Evolutionary conservation across 2,797 vertebrate species (phyloP).

Genomic region (Monodelphis domestica): DNA sequence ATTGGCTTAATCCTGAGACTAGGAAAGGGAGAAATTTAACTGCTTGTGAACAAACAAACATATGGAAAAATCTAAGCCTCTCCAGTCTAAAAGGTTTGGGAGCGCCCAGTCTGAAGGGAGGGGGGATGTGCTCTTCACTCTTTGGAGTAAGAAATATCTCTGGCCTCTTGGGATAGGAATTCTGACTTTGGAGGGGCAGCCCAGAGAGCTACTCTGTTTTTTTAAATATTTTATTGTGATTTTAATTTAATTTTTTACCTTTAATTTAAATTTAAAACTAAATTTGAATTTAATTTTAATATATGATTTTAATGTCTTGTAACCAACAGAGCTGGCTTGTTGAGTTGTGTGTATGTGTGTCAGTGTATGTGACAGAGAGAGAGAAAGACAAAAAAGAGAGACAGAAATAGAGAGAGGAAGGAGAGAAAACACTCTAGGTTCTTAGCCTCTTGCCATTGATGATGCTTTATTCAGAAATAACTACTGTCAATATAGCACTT

Average conservation of each 20-base stretch:
- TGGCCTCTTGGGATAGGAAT: neutral
- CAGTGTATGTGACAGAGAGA: neutral
- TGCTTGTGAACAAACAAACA: slow-evolving; percentile 45
- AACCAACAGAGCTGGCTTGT: neutral
- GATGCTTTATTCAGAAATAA: neutral
- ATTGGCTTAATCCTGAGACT: slow-evolving; percentile 53
- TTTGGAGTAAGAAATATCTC: neutral
- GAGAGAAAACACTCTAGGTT: neutral
- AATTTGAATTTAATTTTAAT: too few species aligned
- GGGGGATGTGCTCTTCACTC: neutral
- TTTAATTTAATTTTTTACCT: too few species aligned
- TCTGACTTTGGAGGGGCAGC: slow-evolving; percentile 35
- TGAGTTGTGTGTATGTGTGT: neutral
- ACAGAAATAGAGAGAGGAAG: too few species aligned
- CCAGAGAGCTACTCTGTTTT: neutral
- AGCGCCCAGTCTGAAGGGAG: neutral
- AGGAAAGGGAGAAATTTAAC: slow-evolving; percentile 25
- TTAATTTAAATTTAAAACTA: too few species aligned
- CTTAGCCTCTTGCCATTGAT: neutral
- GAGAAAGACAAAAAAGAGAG: neutral
- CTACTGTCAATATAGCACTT: neutral
- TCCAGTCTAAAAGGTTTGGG: slow-evolving; percentile 47
- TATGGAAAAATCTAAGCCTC: neutral
- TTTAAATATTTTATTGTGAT: too few species aligned
- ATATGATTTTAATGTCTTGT: neutral